Evolutionary conservation across 2,113 vertebrate genomes (phyloP), one percentile per base, ranked within the genome.

Genomic region (Platysternon megacephalum): DNA sequence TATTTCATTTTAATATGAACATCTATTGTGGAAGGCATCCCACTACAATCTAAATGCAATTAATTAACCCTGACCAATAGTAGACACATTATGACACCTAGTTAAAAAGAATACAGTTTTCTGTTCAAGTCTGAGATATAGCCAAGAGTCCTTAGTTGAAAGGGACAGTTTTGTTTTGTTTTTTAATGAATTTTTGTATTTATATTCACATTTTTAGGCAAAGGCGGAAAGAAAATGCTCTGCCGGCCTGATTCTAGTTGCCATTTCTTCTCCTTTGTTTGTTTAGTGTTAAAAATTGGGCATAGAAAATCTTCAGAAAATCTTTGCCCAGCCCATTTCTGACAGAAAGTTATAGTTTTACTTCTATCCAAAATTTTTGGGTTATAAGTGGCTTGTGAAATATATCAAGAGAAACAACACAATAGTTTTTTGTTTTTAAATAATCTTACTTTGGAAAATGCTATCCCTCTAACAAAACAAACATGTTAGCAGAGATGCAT

Each of bases 401-500:
- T 84, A 93, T 83, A 94, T 86, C 52, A 91, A 89, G 12, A 93
- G 32, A 84, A 95, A 96, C 24, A 88, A 82, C 42, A 86, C 87
- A 32, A 6, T 61, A n/a, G 8, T 85, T 35, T 78, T 85, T 68
- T 32, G 53, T 44, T 88, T 84, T 83, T 88, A 76, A 26, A 91
- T 39, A 58, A 35, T 86, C 22, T 92, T 88, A 46, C 53, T 91
- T 93, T 65, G 74, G 46, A 44, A 95, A 97, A 97, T 72, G 61
- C 32, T 93, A 76, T 55, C 76, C 56, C 94, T 93, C 84, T 92
- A 97, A 81, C 11, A 94, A 83, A 19, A 91, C 55, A 95, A 94
- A 96, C 97, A 85, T 42, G 16, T 55, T 83, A 85, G 12, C 48
- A 89, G 48, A 92, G 21, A 84, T 92, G 3, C 35, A 97, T 93